phyloP scores from a whole-genome alignment of 1,140 invertebrate species.

The Penaeus chinensis region DNA sequence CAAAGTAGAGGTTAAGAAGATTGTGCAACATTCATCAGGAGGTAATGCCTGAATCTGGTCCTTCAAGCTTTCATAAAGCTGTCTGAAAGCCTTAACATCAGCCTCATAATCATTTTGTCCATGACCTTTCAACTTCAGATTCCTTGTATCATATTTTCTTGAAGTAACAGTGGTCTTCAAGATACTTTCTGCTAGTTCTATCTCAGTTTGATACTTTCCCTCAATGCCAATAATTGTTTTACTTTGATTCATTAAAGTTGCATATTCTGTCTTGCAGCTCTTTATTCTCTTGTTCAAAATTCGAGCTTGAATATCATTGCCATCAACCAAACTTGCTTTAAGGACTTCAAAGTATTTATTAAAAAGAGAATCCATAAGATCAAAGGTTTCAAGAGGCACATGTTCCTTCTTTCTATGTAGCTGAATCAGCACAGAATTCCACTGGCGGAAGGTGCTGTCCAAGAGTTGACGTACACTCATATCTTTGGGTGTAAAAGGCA shows the following conservation, averaged over 20 bases:
- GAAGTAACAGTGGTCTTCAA: conserved; percentile 56
- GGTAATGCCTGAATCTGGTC: conserved; percentile 29
- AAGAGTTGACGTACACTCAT: conserved; percentile 28
- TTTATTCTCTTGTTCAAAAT: conserved; percentile 39
- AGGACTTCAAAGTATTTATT: conserved; percentile 19
- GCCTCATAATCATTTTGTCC: conserved; percentile 41
- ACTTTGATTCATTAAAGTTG: conserved; percentile 58
- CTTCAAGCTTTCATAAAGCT: conserved; percentile 30
- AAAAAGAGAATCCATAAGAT: conserved; percentile 56
- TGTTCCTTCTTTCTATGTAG: conserved; percentile 46
- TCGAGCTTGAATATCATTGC: conserved; percentile 13
- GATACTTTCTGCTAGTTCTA: conserved; percentile 58
- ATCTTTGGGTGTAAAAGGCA: background rate
- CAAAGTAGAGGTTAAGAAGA: conserved; percentile 53
- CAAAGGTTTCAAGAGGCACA: conserved; percentile 53
- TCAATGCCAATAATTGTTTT: conserved; percentile 51
- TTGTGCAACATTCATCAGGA: conserved; percentile 59
- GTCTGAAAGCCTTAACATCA: conserved; percentile 39
- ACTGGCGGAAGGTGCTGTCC: conserved; percentile 51
- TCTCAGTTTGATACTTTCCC: conserved; percentile 49
- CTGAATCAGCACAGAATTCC: conserved; percentile 61
- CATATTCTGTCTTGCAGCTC: conserved; percentile 29
- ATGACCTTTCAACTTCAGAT: conserved; percentile 58
- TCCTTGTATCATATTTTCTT: conserved; percentile 49
- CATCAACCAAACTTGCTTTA: background rate